Percentiles rank a stretch among this genome's conserved stretches.
Evolutionary conservation across 1,140 invertebrate species (phyloP).

Genomic region (Bactericera cockerelli): DNA sequence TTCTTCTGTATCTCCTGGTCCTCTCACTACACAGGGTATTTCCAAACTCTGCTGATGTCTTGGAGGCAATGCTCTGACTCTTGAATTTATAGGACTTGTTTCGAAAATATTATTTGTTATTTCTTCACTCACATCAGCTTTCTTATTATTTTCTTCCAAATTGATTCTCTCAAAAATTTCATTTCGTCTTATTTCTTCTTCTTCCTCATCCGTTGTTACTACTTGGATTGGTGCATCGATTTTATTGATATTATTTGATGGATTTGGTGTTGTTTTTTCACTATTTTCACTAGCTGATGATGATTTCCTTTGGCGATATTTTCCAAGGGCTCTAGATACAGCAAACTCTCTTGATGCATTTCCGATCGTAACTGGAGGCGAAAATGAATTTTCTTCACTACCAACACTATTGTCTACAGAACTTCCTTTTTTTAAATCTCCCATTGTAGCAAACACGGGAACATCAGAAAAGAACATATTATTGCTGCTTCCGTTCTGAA

Average conservation of each 20-base stretch:
- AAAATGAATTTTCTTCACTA: conserved; percentile 22
- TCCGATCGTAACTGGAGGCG: conserved; percentile 37
- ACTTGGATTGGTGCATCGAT: conserved; percentile 17
- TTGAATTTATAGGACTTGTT: not conserved
- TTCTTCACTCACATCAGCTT: conserved; percentile 3
- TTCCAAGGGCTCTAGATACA: conserved; percentile 61
- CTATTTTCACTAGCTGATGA: conserved; percentile 13
- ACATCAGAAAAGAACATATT: not conserved
- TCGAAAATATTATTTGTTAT: not conserved
- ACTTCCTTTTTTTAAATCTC: conserved; percentile 46
- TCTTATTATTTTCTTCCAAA: conserved; percentile 20
- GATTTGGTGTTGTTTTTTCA: conserved; percentile 18
- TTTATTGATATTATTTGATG: conserved; percentile 10
- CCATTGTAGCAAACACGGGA: conserved; percentile 52
- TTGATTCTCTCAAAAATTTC: conserved; percentile 23
- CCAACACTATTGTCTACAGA: conserved; percentile 33
- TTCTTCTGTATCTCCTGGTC: conserved; percentile 45
- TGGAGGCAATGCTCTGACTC: conserved; percentile 28
- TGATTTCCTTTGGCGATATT: conserved; percentile 55
- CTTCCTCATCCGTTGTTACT: conserved; percentile 21
- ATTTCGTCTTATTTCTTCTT: conserved; percentile 21
- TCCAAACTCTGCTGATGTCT: conserved; percentile 63
- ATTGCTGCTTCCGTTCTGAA: too few species aligned
- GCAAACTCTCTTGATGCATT: conserved; percentile 64
- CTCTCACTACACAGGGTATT: conserved; percentile 45